Conservation (phyloP, 2,797 vertebrate genomes). For the Serranus cabrilla region DNA sequence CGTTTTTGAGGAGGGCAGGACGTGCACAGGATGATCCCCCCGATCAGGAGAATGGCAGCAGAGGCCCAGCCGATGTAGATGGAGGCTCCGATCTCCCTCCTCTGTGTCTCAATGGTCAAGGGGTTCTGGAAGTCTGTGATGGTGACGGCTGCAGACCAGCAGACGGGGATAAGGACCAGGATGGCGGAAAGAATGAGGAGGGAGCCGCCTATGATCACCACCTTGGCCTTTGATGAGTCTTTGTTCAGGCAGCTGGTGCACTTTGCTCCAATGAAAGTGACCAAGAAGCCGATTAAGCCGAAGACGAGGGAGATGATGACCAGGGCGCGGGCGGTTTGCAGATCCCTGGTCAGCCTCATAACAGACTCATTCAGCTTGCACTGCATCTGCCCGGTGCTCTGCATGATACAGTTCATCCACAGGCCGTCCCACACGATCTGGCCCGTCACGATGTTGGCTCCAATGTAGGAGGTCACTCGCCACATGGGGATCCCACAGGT, state of each 20-base stretch:
- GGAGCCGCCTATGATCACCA: slow-evolving; percentile 80
- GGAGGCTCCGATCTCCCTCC: slow-evolving; percentile 77
- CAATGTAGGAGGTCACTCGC: slow-evolving; percentile 84
- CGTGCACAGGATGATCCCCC: slow-evolving; percentile 79
- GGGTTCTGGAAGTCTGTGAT: slow-evolving; percentile 75
- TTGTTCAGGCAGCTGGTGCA: slow-evolving; percentile 83
- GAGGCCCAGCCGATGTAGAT: slow-evolving; percentile 83
- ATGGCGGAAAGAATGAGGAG: slow-evolving; percentile 75
- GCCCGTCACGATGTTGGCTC: slow-evolving; percentile 86
- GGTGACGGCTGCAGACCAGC: slow-evolving; percentile 80
- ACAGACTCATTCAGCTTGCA: slow-evolving; percentile 81
- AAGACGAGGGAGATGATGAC: slow-evolving; percentile 82
- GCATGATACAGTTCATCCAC: slow-evolving; percentile 90
- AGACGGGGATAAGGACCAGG: slow-evolving; percentile 75
- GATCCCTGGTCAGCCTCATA: slow-evolving; percentile 75
- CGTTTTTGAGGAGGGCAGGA: slow-evolving; percentile 77
- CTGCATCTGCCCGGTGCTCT: slow-evolving; percentile 89
- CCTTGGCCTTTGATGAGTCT: slow-evolving; percentile 75
- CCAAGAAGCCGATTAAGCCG: slow-evolving; percentile 78
- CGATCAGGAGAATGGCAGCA: slow-evolving; percentile 69
- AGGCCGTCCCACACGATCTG: slow-evolving; percentile 88
- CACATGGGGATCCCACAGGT: slow-evolving; percentile 85
- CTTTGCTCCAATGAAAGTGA: slow-evolving; percentile 82
- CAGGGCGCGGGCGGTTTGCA: slow-evolving; percentile 83
- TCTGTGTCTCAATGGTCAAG: slow-evolving; percentile 61